Percentiles rank a stretch among this genome's conserved stretches.
phyloP scores from a whole-genome alignment of 2,888 invertebrate genomes.

The Unio pictorum region DNA sequence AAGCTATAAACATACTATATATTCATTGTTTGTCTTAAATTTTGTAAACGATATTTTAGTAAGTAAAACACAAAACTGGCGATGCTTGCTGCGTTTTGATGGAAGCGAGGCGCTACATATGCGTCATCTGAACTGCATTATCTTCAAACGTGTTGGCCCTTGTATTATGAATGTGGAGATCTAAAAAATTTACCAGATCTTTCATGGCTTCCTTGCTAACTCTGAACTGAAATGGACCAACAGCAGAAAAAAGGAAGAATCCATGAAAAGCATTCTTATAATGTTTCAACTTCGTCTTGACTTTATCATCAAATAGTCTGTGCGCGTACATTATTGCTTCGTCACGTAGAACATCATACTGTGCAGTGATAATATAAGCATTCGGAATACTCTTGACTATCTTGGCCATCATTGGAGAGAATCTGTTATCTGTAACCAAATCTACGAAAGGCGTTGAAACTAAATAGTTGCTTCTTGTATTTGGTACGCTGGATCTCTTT shows the following conservation, averaged over 20 bases:
- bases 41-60: no score
- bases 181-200: slow-evolving; percentile 41
- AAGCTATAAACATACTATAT: no score
- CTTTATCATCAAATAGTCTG: slow-evolving; percentile 56
- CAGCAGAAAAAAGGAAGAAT: slow-evolving; percentile 54
- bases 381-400: slow-evolving; percentile 60
- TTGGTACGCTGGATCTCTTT: slow-evolving; percentile 26
- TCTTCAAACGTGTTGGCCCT: no score
- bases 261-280: slow-evolving; percentile 60
- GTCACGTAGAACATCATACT: slow-evolving; percentile 71
- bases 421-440: slow-evolving; percentile 43
- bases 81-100: no score
- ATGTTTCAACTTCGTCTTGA: slow-evolving; percentile 59
- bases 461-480: slow-evolving; percentile 17
- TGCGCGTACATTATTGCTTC: slow-evolving; percentile 70
- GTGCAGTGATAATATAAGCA: slow-evolving; percentile 68
- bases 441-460: slow-evolving; percentile 39
- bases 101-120: no score
- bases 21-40: no score
- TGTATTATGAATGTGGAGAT: slow-evolving; percentile 5
- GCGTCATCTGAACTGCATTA: no score
- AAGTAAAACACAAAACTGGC: no score
- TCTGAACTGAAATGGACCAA: slow-evolving; percentile 44
- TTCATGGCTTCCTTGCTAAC: slow-evolving; percentile 45
- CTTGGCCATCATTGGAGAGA: slow-evolving; percentile 67